Evolutionary conservation across 23 tunicate genomes (phyloP), one percentile per base, ranked within the genome.

Genomic region (Styela clava): DNA sequence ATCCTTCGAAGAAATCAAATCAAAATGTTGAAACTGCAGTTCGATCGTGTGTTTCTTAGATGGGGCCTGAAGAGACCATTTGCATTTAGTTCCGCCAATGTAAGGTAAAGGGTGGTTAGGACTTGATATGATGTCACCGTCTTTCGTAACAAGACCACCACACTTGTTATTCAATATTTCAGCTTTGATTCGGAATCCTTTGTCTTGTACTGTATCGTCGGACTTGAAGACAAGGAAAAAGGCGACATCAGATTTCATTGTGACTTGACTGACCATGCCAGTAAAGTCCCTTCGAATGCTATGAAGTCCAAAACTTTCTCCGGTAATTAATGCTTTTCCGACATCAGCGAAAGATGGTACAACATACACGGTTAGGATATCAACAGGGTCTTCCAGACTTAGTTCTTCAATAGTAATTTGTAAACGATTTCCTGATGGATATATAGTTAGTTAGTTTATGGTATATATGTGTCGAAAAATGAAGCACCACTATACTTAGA

Each of bases 331-430:
- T 19, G 81, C 31, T 76, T 36, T 33, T 3, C 7, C 12, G 7
- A 44, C 7, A 24, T 52, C 81, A 44, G 27, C 24, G 7, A 24
- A 22, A 24, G 64, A 76, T 25, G 32, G 23, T 22, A 76, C 27
- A 33, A 37, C 81, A 33, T 76, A 26, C 31, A 76, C 33, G 0
- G 52, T 36, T 52, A 76, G 27, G 16, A 76, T 29, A 44, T 76
- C 81, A 25, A 76, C 81, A 27, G 81, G 81, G 44, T 76, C 81
- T 76, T 76, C 81, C n/a, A 76, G 37, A 52, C 24, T 52, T 18
- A 76, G 81, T 44, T 76, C 81, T 76, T 76, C 65, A 0, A 76
- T 76, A 20, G 67, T 76, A 21, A 76, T 36, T 29, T 34, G 37
- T 26, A 76, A 12, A 7, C 81, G 21, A 24, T 52, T 44, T 7